Conservation (phyloP, 2,113 vertebrate genomes). For the Pituophis catenifer region DNA sequence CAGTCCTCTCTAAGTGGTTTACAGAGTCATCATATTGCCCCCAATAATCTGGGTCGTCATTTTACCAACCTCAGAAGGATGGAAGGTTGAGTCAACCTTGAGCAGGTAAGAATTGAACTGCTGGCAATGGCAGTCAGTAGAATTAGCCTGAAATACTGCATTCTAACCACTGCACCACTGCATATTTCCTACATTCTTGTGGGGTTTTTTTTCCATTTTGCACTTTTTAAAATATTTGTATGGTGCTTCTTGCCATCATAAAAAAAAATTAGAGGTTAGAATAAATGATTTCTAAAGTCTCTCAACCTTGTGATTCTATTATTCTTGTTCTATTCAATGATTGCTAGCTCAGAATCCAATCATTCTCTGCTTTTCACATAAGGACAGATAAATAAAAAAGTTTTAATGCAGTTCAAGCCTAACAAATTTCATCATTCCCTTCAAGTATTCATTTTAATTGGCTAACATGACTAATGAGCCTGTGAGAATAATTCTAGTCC, state of each 20-base stretch:
- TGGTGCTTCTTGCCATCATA: not conserved
- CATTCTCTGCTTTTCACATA: not conserved
- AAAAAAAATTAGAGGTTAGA: not conserved
- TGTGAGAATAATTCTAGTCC: not conserved
- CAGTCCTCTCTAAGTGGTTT: too few relatives aligned
- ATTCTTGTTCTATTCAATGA: not conserved
- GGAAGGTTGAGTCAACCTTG: too few relatives aligned
- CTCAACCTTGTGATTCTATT: not conserved
- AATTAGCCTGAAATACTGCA: too few relatives aligned
- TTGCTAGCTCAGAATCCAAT: not conserved
- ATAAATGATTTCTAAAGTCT: not conserved
- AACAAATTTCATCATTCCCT: not conserved
- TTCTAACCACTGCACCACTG: too few relatives aligned
- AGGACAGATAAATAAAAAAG: not conserved
- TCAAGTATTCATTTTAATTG: not conserved
- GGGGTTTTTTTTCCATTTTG: not conserved
- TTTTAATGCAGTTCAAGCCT: not conserved
- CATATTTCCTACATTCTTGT: not conserved
- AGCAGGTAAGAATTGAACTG: too few relatives aligned
- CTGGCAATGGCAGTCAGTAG: too few relatives aligned
- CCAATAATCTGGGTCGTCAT: too few relatives aligned
- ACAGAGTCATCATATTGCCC: too few relatives aligned
- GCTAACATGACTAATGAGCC: not conserved
- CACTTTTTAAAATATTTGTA: not conserved
- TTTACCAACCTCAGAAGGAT: too few relatives aligned